Evolutionary conservation across 1,140 invertebrate genomes (phyloP).

Genomic region (Xylocopa sonorina): DNA sequence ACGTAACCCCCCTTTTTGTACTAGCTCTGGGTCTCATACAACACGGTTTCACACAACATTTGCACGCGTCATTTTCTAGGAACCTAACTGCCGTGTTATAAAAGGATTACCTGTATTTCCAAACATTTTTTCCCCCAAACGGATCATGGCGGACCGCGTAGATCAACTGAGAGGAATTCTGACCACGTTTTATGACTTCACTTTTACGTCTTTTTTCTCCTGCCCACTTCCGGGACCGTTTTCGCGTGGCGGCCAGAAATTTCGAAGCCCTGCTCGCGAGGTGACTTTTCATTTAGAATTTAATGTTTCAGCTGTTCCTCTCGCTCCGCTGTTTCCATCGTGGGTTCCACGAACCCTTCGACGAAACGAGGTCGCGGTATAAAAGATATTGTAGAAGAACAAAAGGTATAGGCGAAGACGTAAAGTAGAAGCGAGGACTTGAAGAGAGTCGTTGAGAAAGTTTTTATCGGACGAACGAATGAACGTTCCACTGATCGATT

Average conservation of each 20-base stretch:
- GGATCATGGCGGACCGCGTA: neutral
- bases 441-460: slow-evolving; percentile 42
- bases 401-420: slow-evolving; percentile 32
- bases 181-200: slow-evolving; percentile 60
- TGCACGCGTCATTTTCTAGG: too few relatives aligned
- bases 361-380: slow-evolving; percentile 49
- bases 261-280: slow-evolving; percentile 31
- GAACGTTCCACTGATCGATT: slow-evolving; percentile 26
- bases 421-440: slow-evolving; percentile 18
- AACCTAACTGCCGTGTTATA: too few relatives aligned
- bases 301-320: slow-evolving; percentile 57
- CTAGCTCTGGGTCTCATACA: too few relatives aligned
- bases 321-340: neutral
- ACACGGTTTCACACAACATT: too few relatives aligned
- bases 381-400: slow-evolving; percentile 52
- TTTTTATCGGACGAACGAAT: slow-evolving; percentile 40
- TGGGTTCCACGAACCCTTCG: slow-evolving; percentile 29
- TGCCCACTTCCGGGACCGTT: neutral
- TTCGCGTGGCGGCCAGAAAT: slow-evolving; percentile 41
- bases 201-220: slow-evolving; percentile 41
- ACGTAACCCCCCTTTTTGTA: too few relatives aligned
- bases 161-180: slow-evolving; percentile 36
- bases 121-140: slow-evolving; percentile 30
- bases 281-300: slow-evolving; percentile 55
- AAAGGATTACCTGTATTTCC: too few relatives aligned